These are phyloP conservation scores for Nixonia krombeini DNA, from an alignment of 1,140 invertebrate genomes.

Conservation along the genomic window DNA sequence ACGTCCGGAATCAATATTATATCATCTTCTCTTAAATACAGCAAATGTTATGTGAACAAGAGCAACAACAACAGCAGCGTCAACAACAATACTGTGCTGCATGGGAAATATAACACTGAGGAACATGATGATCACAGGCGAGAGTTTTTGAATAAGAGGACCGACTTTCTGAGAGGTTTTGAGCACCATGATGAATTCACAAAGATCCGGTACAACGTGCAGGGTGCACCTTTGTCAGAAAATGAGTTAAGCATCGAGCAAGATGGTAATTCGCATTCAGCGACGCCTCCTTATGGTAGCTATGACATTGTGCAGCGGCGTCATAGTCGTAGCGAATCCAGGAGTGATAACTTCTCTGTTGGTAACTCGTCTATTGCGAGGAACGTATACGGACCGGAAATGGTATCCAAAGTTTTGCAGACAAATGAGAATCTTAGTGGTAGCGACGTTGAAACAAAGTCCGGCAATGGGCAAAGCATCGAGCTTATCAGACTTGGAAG, in stretches of 20 bases:
- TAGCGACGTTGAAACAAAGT: slow-evolving; percentile 41
- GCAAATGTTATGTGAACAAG: slow-evolving; percentile 14
- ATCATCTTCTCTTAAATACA: not conserved
- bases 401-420: slow-evolving; percentile 46
- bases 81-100: slow-evolving; percentile 8
- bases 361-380: slow-evolving; percentile 44
- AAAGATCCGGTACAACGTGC: slow-evolving; percentile 50
- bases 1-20: no score
- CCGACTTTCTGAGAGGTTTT: slow-evolving; percentile 13
- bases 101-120: slow-evolving; percentile 21
- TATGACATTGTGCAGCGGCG: slow-evolving; percentile 55
- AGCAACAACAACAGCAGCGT: slow-evolving; percentile 13
- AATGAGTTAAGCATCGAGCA: slow-evolving; percentile 29
- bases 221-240: slow-evolving; percentile 40
- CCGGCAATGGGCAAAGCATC: slow-evolving; percentile 49
- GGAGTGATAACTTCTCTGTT: slow-evolving; percentile 5
- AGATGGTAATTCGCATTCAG: slow-evolving; percentile 7
- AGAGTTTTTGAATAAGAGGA: slow-evolving; percentile 27
- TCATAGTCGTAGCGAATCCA: slow-evolving; percentile 45
- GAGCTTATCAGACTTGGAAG: slow-evolving; percentile 58
- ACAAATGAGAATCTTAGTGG: slow-evolving; percentile 49
- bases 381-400: slow-evolving; percentile 52
- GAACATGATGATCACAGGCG: slow-evolving; percentile 28
- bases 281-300: slow-evolving; percentile 46
- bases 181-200: slow-evolving; percentile 11